These are phyloP conservation scores for Gadus macrocephalus DNA, from an alignment of 2,113 vertebrate genomes.

Conservation along the genomic window DNA sequence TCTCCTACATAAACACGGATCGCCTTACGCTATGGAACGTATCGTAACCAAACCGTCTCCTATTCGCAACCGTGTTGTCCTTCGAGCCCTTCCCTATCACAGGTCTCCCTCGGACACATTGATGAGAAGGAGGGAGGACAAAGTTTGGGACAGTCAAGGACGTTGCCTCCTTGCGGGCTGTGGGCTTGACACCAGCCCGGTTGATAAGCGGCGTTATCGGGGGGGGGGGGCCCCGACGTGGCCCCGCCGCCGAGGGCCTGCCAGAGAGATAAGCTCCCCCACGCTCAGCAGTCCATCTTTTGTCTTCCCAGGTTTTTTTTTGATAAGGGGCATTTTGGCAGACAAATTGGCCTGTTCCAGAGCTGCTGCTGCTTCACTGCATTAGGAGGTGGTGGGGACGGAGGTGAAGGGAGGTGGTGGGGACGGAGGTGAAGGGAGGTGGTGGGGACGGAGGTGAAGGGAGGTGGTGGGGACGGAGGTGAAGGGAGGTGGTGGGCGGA, in stretches of 20 bases:
- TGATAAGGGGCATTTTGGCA: constrained; percentile 64
- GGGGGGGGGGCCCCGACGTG: constrained; percentile 8
- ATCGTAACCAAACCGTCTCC: too few species aligned
- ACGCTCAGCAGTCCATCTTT: constrained; percentile 61
- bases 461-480: too few species aligned
- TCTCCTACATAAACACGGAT: too few species aligned
- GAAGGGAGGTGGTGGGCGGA: too few species aligned
- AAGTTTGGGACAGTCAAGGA: constrained; percentile 50
- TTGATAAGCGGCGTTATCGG: constrained; percentile 60
- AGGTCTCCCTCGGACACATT: too few species aligned
- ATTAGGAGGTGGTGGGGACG: constrained; percentile 7
- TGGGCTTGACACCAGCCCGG: constrained; percentile 40
- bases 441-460: neutral
- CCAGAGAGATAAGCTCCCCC: constrained; percentile 62
- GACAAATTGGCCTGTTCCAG: constrained; percentile 46
- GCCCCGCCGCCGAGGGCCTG: constrained; percentile 47
- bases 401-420: too few species aligned
- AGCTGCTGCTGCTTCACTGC: constrained; percentile 6
- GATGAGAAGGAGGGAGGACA: constrained; percentile 29
- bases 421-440: too few species aligned
- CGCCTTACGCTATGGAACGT: too few species aligned
- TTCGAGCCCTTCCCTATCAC: too few species aligned
- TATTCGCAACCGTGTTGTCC: too few species aligned
- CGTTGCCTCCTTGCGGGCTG: constrained; percentile 53
- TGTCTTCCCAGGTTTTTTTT: constrained; percentile 49